Evolutionary conservation across 2,113 vertebrate genomes (phyloP), one percentile per base, ranked within the genome.

Genomic region (Elanoides forficatus): DNA sequence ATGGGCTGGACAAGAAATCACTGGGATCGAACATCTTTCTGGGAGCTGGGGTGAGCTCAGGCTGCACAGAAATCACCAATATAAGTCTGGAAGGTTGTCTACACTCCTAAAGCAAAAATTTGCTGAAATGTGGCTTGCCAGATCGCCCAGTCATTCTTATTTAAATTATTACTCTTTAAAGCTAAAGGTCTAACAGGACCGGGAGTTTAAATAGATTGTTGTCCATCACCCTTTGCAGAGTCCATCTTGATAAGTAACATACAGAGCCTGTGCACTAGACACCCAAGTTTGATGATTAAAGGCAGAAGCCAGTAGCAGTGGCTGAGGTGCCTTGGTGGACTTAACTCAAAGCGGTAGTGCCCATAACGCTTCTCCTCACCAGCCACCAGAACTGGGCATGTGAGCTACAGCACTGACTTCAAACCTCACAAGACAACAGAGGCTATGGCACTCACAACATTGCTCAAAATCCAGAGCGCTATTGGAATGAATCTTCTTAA

Each of bases 171-270:
- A 42, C 6, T 50, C 5, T 40, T 48, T 45, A 59, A 83, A 75
- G 11, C 4, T 36, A 29, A 45, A 84, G 6, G 3, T n/a, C 25
- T 59, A 38, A 32, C 9, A 18, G 34, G 29, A 52, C 14, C 10
- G 59, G 19, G 9, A 48, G 9, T 34, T 80, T 40, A 27, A 81
- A 59, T 5, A 53, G 18, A 30, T 48, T 58, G 11, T 7, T 93
- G 30, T 36, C 21, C 36, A 2, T 12, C 27, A 42, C 21, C 5
- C 17, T 72, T 52, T 5, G 1, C 30, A 16, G 32, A 88, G 25
- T n/a, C 2, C 38, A 67, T 12, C 26, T 42, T 3, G 2, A n/a
- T 6, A 1, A 5, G 15, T 53, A 9, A 19, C 4, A 4, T 2
- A 9, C 3, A 15, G 18, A 85, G 1, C 5, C 34, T 74, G 40